Evolutionary conservation across 2,797 vertebrate species (phyloP).

Genomic region (Squalus acanthias): DNA sequence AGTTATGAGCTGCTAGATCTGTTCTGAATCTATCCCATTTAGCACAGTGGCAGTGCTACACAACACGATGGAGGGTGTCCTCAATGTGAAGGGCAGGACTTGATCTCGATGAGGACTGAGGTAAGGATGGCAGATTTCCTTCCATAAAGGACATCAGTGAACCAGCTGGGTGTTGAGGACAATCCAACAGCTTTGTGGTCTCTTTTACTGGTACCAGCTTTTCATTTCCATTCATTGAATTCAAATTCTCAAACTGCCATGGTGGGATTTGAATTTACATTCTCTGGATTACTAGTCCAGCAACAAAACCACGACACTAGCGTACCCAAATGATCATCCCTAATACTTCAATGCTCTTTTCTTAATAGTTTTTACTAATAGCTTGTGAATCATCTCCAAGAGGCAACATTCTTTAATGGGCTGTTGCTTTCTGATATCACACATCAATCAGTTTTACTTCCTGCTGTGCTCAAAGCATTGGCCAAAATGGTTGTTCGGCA

Average conservation of each 20-base stretch:
- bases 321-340: background rate
- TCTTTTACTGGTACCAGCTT: background rate
- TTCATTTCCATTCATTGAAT: background rate
- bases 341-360: background rate
- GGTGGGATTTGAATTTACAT: background rate
- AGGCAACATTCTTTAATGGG: background rate
- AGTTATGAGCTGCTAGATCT: background rate
- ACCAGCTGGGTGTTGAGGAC: background rate
- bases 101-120: background rate
- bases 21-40: background rate
- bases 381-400: background rate
- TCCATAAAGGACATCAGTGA: background rate
- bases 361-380: background rate
- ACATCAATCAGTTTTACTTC: slow-evolving; percentile 5
- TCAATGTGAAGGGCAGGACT: background rate
- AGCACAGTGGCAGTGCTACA: no score
- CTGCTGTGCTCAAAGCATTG: background rate
- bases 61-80: no score
- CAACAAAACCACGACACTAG: background rate
- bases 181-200: background rate
- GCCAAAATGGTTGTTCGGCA: background rate
- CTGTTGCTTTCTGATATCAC: background rate
- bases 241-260: background rate
- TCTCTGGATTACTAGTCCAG: background rate
- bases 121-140: background rate